phyloP scores from a whole-genome alignment of 2,797 vertebrate species.

The Clarias laeviceps region DNA sequence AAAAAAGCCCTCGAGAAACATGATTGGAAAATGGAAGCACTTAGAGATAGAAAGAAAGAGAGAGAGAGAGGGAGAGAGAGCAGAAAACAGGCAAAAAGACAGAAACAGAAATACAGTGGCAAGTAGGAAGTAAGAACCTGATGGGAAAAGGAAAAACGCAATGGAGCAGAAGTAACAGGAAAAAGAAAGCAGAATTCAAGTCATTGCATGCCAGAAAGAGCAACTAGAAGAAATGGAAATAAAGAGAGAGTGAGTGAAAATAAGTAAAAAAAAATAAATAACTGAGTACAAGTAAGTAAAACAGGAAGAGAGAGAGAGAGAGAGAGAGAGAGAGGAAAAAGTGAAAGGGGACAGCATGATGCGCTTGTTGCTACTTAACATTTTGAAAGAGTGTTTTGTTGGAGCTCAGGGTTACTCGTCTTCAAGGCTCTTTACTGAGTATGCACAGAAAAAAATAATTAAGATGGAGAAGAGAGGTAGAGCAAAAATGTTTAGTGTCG shows the following conservation, averaged over 20 bases:
- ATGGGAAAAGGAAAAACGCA: not conserved
- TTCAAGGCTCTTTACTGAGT: not conserved
- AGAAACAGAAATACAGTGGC: not conserved
- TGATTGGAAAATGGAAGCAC: conserved; percentile 32
- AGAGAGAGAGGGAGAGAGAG: conserved; percentile 5
- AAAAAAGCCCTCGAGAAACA: conserved; percentile 28
- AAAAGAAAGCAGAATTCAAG: not conserved
- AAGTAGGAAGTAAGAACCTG: not conserved
- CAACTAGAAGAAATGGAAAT: not conserved
- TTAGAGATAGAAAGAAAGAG: conserved; percentile 19
- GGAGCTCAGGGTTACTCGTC: not conserved
- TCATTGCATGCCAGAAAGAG: not conserved
- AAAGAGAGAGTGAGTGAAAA: not conserved
- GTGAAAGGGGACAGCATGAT: not conserved
- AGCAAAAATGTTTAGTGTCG: not conserved
- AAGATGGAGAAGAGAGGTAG: not conserved
- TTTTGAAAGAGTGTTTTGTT: not conserved
- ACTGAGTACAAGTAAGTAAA: too few species aligned
- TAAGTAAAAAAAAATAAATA: not conserved
- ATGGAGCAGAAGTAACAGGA: not conserved
- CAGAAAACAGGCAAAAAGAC: not conserved
- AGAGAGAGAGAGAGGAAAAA: not conserved
- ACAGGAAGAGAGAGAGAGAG: not conserved
- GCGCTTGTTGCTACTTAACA: not conserved
- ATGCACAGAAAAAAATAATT: not conserved